Base-by-base conservation (phyloP, 2,797 vertebrate species). In the Spinus pinus region DNA sequence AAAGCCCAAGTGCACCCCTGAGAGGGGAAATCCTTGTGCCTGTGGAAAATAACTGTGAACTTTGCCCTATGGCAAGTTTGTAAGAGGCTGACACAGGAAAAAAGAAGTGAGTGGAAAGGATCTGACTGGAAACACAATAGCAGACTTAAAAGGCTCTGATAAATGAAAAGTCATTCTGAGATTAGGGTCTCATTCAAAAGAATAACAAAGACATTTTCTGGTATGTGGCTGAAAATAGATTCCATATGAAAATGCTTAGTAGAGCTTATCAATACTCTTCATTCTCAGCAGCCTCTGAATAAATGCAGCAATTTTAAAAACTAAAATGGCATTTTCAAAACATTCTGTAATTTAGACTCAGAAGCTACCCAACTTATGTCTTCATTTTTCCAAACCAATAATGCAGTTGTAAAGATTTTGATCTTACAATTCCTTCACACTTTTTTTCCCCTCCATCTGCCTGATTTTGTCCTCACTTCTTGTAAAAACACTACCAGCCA, bases 151-250 rank as follows among this genome's bases (percentile, higher is more conserved):
- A 95, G 94, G 87, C 84, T 90, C 82, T 86, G 93, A 92, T 91
- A 95, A 93, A 96, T 89, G 94, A 96, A 95, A 94, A 92, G 93
- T 94, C 81, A 95, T 89, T 95, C 92, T 4, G 35, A 96, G 94
- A 96, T 94, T 86, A 96, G 81, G 39, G 75, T 83, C 94, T 89
- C 77, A 93, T 94, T 94, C 81, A 94, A 81, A 93, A 97, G 95
- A 93, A 90, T 66, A 97, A 95, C 92, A 94, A 80, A 93, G 94
- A 83, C 75, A 70, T 88, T 83, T 86, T 94, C 92, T 95, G 94
- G 92, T 88, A 95, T 95, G 95, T 88, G 87, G 79, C 51, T 96
- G 94, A 86, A 97, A 95, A 97, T 78, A 94, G 91, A 92, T 92
- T 88, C 94, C 94, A 96, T 96, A 92, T 93, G 91, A 95, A 93